A percentile compares a stretch with the other conserved stretches of the same genome.
Evolutionary conservation across 1,140 invertebrate species (phyloP).

Genomic region (Saccostrea glomerata): DNA sequence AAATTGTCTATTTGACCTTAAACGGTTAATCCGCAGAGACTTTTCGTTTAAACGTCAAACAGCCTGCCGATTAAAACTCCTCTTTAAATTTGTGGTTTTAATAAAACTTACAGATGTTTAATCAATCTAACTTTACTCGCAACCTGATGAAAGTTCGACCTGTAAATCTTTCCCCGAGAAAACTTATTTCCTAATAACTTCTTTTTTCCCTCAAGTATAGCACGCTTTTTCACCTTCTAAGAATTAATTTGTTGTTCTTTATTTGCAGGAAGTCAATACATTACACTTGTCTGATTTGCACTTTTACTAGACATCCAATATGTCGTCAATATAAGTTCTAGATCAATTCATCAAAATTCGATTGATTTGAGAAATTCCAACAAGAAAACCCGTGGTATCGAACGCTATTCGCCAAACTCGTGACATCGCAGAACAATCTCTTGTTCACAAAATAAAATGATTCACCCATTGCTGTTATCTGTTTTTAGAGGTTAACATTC

Average conservation of each 20-base stretch:
- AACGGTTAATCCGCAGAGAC: conserved; percentile 7
- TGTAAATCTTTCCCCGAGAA: neutral
- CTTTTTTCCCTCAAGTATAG: neutral
- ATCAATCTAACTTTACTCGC: conserved; percentile 21
- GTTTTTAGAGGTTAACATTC: neutral
- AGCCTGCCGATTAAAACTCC: neutral
- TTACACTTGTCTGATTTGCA: neutral
- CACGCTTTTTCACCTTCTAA: neutral
- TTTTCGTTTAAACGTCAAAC: neutral
- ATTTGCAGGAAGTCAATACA: conserved; percentile 1
- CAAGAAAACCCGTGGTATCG: conserved; percentile 1
- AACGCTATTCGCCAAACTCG: conserved; percentile 13
- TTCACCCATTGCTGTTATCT: neutral
- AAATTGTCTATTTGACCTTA: conserved; percentile 36
- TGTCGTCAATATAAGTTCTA: conserved; percentile 8
- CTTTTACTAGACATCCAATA: neutral
- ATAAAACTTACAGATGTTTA: conserved; percentile 34
- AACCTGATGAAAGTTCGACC: neutral
- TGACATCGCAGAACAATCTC: neutral
- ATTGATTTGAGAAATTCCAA: conserved; percentile 18
- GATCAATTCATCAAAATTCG: conserved; percentile 23
- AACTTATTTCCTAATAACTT: neutral
- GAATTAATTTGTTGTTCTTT: neutral
- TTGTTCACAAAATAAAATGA: conserved; percentile 16
- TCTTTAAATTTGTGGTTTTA: conserved; percentile 37